Evolutionary conservation across 2,888 invertebrate genomes (phyloP).

Genomic region (Eupithecia centaureata): DNA sequence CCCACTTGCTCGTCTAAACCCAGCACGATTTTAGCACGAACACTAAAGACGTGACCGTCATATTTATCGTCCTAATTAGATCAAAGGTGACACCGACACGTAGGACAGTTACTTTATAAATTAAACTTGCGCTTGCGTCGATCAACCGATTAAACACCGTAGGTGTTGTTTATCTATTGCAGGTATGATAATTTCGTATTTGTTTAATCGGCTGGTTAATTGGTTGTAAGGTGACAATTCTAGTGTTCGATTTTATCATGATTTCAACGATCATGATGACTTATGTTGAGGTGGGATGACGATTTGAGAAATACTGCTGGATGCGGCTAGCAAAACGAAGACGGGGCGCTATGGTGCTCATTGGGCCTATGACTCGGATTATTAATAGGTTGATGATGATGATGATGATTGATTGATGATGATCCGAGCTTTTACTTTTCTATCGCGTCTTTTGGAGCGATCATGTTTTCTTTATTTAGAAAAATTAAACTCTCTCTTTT

Average conservation of each 20-base stretch:
- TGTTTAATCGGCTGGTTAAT: not conserved
- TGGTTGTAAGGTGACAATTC: slow-evolving; percentile 2
- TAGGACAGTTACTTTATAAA: slow-evolving; percentile 38
- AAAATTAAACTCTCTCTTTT: too few relatives aligned
- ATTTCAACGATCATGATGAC: not conserved
- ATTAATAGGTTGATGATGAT: too few relatives aligned
- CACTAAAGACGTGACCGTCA: slow-evolving; percentile 63
- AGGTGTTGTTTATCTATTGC: slow-evolving; percentile 21
- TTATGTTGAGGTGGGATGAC: too few relatives aligned
- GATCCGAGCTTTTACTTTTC: too few relatives aligned
- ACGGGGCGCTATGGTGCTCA: too few relatives aligned
- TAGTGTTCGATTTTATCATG: not conserved
- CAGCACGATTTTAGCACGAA: slow-evolving; percentile 57
- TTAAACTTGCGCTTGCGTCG: slow-evolving; percentile 39
- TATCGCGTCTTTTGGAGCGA: too few relatives aligned
- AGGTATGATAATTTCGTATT: slow-evolving; percentile 8
- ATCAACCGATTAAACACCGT: slow-evolving; percentile 27
- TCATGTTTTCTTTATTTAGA: too few relatives aligned
- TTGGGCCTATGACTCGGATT: too few relatives aligned
- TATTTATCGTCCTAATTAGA: slow-evolving; percentile 72
- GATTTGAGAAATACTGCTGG: too few relatives aligned
- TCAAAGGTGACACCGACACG: slow-evolving; percentile 70
- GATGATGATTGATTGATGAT: too few relatives aligned
- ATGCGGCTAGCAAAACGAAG: too few relatives aligned
- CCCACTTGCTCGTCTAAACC: slow-evolving; percentile 46